Conservation (phyloP, 2,888 invertebrate genomes). For the Drosophila eohydei region DNA sequence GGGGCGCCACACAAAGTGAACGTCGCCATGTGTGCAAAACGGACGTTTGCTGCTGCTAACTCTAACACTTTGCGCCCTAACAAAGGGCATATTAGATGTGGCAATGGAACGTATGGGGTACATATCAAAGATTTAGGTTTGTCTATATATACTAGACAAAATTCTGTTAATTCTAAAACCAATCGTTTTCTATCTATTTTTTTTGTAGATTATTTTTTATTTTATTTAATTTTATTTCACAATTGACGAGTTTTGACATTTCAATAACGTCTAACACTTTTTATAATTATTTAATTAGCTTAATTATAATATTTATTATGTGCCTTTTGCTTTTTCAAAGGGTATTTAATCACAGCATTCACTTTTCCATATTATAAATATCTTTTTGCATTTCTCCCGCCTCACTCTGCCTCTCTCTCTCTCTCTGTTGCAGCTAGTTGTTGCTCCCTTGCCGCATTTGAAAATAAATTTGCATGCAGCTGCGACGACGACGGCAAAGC, state of each 20-base stretch:
- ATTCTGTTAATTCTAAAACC: too few relatives aligned
- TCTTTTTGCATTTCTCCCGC: neutral
- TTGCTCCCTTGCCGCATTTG: conserved; percentile 64
- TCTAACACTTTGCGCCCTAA: conserved; percentile 1
- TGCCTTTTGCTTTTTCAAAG: neutral
- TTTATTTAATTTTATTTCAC: neutral
- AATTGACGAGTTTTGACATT: too few relatives aligned
- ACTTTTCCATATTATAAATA: conserved; percentile 6
- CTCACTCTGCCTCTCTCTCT: neutral
- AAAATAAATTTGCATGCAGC: conserved; percentile 76
- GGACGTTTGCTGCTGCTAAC: neutral
- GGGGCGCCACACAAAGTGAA: conserved; percentile 11
- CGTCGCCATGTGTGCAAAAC: conserved; percentile 34
- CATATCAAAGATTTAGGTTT: neutral
- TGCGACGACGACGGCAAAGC: conserved; percentile 45
- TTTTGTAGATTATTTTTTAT: neutral
- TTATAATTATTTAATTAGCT: neutral
- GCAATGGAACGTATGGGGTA: neutral
- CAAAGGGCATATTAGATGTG: neutral
- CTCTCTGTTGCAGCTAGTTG: conserved; percentile 16
- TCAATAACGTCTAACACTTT: too few relatives aligned
- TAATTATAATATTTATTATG: neutral
- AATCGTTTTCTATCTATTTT: too few relatives aligned
- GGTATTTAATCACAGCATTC: conserved; percentile 4
- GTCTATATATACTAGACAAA: neutral